Conservation (phyloP, 2,888 invertebrate genomes). For the Mesorhabditis belari region DNA sequence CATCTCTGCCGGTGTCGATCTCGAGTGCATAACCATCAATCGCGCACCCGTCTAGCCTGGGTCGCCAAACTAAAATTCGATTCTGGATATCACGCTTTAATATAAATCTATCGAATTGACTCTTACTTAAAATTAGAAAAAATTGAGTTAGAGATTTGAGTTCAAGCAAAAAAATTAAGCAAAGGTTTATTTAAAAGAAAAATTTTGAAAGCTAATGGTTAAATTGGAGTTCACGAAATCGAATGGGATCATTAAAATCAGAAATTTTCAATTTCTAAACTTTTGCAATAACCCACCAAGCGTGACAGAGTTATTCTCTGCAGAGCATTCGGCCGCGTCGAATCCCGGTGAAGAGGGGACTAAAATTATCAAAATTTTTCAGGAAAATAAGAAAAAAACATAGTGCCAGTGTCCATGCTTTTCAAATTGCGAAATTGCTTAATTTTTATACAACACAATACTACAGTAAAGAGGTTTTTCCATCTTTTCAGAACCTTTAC, state of each 20-base stretch:
- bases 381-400: too few species aligned
- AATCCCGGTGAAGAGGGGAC: conserved; percentile 84
- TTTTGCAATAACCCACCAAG: conserved; percentile 61
- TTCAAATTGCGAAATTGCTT: too few species aligned
- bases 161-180: too few species aligned
- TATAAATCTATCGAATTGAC: neutral
- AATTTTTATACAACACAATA: too few species aligned
- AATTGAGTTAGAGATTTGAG: neutral
- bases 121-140: neutral
- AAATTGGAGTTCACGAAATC: too few species aligned
- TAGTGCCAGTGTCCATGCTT: too few species aligned
- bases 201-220: too few species aligned
- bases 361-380: conserved; percentile 56
- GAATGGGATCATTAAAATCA: too few species aligned
- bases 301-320: conserved; percentile 95
- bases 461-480: too few species aligned
- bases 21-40: conserved; percentile 85
- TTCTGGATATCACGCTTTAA: neutral
- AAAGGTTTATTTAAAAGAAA: too few species aligned
- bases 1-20: conserved; percentile 81
- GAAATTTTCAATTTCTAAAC: conserved; percentile 54
- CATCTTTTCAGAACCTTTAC: neutral
- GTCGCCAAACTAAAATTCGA: conserved; percentile 66
- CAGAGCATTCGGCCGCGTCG: conserved; percentile 88
- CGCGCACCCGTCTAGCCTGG: conserved; percentile 70